phyloP scores from a whole-genome alignment of 2,113 vertebrate species.

The Condylura cristata region DNA sequence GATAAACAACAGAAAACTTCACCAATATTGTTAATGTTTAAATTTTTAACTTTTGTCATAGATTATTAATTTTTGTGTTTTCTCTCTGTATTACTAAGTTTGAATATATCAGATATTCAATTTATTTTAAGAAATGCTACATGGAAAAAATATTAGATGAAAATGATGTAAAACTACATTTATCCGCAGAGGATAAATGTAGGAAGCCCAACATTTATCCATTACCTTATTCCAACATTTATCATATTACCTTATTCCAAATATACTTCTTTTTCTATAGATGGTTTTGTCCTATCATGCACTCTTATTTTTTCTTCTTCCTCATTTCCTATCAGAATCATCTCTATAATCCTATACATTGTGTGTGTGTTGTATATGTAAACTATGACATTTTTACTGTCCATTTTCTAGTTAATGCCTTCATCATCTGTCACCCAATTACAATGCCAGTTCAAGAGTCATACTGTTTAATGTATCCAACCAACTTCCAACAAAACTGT shows the following conservation, averaged over 20 bases:
- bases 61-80: background rate
- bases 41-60: background rate
- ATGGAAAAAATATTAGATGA: background rate
- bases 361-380: background rate
- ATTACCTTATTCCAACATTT: background rate
- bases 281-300: background rate
- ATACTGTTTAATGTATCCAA: background rate
- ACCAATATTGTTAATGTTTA: background rate
- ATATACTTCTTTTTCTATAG: background rate
- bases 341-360: background rate
- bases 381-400: background rate
- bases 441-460: background rate
- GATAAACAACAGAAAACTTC: background rate
- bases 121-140: background rate
- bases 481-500: background rate
- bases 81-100: background rate
- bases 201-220: background rate
- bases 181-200: background rate
- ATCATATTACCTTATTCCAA: background rate
- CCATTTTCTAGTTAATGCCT: background rate
- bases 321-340: slow-evolving; percentile 11
- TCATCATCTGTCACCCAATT: background rate
- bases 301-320: background rate
- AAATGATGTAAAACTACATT: background rate
- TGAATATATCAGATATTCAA: background rate